Conservation (phyloP, 2,797 vertebrate species). For the Sebastes cheni region DNA sequence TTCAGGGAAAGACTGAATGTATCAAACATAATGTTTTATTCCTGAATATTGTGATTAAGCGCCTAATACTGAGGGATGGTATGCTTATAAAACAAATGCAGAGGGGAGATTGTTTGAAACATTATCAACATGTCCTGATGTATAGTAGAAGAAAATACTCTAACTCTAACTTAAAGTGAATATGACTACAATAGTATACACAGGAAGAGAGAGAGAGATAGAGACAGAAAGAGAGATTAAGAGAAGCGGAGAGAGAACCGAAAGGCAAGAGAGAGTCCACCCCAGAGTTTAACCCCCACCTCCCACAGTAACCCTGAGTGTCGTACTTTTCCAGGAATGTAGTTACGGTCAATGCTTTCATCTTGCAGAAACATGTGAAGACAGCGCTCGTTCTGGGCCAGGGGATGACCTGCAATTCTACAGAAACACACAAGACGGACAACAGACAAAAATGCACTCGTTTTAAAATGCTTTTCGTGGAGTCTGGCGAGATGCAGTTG, state of each 20-base stretch:
- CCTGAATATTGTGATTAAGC: conserved; percentile 35
- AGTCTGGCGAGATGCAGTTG: conserved; percentile 2
- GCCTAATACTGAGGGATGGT: too few relatives aligned
- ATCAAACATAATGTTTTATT: conserved; percentile 9
- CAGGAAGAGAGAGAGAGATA: neutral
- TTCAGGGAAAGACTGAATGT: conserved; percentile 12
- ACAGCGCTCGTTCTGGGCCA: conserved; percentile 99
- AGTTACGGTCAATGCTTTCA: conserved; percentile 95
- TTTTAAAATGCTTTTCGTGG: neutral
- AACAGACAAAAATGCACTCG: neutral
- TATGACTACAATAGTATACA: conserved; percentile 38
- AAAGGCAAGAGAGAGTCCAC: conserved; percentile 34
- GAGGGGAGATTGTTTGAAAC: neutral
- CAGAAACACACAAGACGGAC: conserved; percentile 37
- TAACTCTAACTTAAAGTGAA: conserved; percentile 20
- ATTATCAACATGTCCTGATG: conserved; percentile 22
- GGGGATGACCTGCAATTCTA: conserved; percentile 97
- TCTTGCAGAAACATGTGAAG: conserved; percentile 99
- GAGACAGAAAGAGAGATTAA: conserved; percentile 32
- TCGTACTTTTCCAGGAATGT: conserved; percentile 98
- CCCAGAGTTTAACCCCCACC: conserved; percentile 42
- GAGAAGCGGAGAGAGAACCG: too few relatives aligned
- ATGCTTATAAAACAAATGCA: too few relatives aligned
- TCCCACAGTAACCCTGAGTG: conserved; percentile 84
- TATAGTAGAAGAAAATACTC: conserved; percentile 29